Percentiles rank a stretch among this genome's conserved stretches.
phyloP scores from a whole-genome alignment of 92 coral and sea anemone genomes.

The Galaxea fascicularis region DNA sequence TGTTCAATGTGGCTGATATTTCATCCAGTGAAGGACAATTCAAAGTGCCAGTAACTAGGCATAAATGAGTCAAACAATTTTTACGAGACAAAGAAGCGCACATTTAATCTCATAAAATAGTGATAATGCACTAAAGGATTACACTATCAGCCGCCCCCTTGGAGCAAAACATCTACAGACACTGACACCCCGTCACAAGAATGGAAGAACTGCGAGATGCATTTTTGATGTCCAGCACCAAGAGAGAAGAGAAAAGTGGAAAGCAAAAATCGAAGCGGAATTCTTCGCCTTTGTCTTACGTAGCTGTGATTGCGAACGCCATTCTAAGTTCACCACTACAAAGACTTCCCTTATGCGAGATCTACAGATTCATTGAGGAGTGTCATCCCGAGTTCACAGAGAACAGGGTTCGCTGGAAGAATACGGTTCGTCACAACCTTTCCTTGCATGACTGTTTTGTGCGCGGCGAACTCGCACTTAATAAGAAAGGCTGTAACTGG shows the following conservation, averaged over 20 bases:
- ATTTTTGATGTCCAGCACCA: background rate
- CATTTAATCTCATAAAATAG: slow-evolving; percentile 4
- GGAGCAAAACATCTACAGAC: background rate
- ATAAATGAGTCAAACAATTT: slow-evolving; percentile 7
- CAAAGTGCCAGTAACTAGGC: slow-evolving; percentile 8
- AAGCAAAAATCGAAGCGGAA: slow-evolving; percentile 30
- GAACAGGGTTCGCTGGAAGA: slow-evolving; percentile 54
- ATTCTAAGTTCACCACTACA: slow-evolving; percentile 43
- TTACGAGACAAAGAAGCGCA: slow-evolving; percentile 37
- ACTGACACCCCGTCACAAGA: background rate
- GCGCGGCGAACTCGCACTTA: slow-evolving; percentile 29
- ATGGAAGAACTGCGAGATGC: background rate
- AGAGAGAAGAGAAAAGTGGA: background rate
- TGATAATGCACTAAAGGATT: background rate
- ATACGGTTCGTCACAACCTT: slow-evolving; percentile 58
- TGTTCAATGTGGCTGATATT: background rate
- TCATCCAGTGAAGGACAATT: background rate
- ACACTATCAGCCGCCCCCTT: background rate
- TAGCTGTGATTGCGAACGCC: slow-evolving; percentile 42
- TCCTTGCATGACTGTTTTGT: slow-evolving; percentile 53
- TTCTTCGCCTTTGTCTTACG: slow-evolving; percentile 25
- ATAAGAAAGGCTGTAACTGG: slow-evolving; percentile 45
- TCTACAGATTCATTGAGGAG: slow-evolving; percentile 44
- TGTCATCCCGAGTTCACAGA: slow-evolving; percentile 51
- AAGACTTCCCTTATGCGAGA: slow-evolving; percentile 42